Evolutionary conservation across 2,888 invertebrate genomes (phyloP).

Genomic region (Pediacus dermestoides): DNA sequence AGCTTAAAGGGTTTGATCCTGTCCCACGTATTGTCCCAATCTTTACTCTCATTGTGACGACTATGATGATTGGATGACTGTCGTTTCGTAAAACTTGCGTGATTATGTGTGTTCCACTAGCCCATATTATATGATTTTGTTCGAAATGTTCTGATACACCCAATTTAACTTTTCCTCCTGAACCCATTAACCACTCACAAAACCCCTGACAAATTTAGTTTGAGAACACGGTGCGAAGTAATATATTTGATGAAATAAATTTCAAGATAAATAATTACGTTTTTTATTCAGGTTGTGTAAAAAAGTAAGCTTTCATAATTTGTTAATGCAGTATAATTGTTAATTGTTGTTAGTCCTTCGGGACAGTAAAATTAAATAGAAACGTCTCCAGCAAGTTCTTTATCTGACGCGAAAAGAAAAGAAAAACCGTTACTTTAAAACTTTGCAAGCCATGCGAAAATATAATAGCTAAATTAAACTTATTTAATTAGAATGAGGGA

Average conservation of each 20-base stretch:
- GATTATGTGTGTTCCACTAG: no score
- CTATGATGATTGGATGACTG: no score
- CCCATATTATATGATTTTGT: no score
- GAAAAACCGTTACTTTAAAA: constrained; percentile 9
- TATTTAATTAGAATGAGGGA: constrained; percentile 8
- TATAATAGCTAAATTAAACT: constrained; percentile 6
- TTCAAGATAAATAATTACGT: no score
- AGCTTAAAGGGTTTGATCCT: constrained; percentile 26
- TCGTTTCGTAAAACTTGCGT: no score
- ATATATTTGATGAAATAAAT: no score
- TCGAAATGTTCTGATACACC: constrained; percentile 28
- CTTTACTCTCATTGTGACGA: no score
- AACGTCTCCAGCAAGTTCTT: constrained; percentile 17
- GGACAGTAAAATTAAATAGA: constrained; percentile 18
- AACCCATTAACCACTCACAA: no score
- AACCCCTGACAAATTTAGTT: no score
- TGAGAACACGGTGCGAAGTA: no score
- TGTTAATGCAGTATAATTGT: no score
- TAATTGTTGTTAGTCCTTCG: constrained; percentile 15
- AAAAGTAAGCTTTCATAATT: constrained; percentile 17
- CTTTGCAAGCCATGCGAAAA: constrained; percentile 6
- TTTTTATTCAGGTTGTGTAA: constrained; percentile 1
- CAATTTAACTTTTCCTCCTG: no score
- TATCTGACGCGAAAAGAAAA: constrained; percentile 12
- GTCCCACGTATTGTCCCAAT: constrained; percentile 1